These are phyloP conservation scores for Pseudomyrmex pallidus DNA, from an alignment of 1,140 invertebrate species.

Conservation along the genomic window DNA sequence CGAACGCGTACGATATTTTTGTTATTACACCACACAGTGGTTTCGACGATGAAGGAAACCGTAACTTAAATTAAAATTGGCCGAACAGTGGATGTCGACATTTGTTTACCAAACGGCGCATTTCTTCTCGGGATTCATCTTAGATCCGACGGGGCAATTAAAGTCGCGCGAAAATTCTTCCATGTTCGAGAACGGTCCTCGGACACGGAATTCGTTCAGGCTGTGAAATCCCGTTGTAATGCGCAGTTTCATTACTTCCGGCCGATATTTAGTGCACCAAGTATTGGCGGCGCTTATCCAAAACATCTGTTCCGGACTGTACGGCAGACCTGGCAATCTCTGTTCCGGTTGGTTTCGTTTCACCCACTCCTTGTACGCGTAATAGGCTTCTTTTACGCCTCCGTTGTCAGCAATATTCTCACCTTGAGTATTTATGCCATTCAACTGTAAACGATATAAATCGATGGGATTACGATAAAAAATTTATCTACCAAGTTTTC, in stretches of 20 bases:
- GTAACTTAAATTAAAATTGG: not conserved
- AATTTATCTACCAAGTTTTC: not conserved
- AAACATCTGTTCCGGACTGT: slow-evolving; percentile 90
- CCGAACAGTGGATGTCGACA: not conserved
- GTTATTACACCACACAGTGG: not conserved
- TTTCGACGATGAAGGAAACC: not conserved
- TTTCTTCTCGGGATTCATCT: slow-evolving; percentile 95
- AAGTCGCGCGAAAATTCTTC: slow-evolving; percentile 95
- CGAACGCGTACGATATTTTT: too few relatives aligned
- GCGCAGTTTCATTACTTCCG: slow-evolving; percentile 90
- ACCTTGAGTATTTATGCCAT: slow-evolving; percentile 95
- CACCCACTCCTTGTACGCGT: slow-evolving; percentile 91
- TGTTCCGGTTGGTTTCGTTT: slow-evolving; percentile 88
- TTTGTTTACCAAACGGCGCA: slow-evolving; percentile 91
- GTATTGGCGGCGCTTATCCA: slow-evolving; percentile 90
- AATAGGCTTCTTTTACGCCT: slow-evolving; percentile 94
- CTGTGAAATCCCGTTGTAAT: slow-evolving; percentile 92
- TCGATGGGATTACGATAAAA: not conserved
- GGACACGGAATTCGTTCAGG: slow-evolving; percentile 92
- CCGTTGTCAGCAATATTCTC: slow-evolving; percentile 97
- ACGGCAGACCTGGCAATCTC: slow-evolving; percentile 87
- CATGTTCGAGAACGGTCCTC: slow-evolving; percentile 96
- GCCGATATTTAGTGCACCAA: slow-evolving; percentile 89
- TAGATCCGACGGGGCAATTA: slow-evolving; percentile 91
- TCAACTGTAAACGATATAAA: slow-evolving; percentile 87